These are phyloP conservation scores for Frankliniella intonsa DNA, from an alignment of 2,888 invertebrate species.

Conservation along the genomic window DNA sequence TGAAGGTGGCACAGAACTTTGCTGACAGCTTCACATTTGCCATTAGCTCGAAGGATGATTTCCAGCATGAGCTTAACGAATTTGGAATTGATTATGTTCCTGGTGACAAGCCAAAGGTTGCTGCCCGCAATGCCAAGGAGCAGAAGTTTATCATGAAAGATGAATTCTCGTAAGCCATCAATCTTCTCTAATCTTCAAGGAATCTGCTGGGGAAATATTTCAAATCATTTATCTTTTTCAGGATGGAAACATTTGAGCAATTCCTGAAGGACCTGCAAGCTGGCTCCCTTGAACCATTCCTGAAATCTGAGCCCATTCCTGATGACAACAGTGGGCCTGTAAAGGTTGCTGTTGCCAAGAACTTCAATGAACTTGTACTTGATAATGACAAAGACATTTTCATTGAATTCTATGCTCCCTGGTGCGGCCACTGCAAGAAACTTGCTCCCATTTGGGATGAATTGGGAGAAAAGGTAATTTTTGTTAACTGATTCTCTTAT, in stretches of 20 bases:
- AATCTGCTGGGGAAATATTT: neutral
- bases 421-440: constrained; percentile 99
- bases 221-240: constrained; percentile 44
- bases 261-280: constrained; percentile 81
- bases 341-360: constrained; percentile 90
- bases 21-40: constrained; percentile 72
- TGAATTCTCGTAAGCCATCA: constrained; percentile 72
- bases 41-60: constrained; percentile 87
- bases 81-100: constrained; percentile 83
- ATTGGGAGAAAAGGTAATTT: constrained; percentile 71
- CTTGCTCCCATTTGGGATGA: constrained; percentile 91
- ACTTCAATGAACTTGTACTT: constrained; percentile 90
- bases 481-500: neutral
- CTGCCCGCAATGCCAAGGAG: constrained; percentile 75
- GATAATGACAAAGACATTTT: constrained; percentile 89
- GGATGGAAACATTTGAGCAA: constrained; percentile 73
- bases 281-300: constrained; percentile 79
- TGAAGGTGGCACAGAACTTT: constrained; percentile 78
- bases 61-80: constrained; percentile 90
- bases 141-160: constrained; percentile 86
- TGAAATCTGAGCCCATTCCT: constrained; percentile 93
- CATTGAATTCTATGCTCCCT: constrained; percentile 98
- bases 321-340: constrained; percentile 77
- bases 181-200: neutral
- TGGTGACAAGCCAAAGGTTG: constrained; percentile 84